phyloP scores from a whole-genome alignment of 2,797 vertebrate species.

The Helarctos malayanus region DNA sequence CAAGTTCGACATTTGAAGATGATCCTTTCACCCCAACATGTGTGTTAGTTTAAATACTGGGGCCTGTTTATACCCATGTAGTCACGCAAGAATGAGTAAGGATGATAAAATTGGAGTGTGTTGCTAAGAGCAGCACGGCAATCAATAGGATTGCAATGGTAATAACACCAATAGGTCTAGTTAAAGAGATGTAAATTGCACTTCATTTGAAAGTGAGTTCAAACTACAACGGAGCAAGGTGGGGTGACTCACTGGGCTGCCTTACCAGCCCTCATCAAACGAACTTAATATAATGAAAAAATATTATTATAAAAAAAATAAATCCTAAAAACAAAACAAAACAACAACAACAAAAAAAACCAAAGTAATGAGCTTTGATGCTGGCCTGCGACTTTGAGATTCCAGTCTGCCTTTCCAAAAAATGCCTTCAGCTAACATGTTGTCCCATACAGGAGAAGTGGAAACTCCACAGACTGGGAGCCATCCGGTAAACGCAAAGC shows the following conservation, averaged over 20 bases:
- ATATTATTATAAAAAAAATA: no score
- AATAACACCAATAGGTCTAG: slow-evolving; percentile 84
- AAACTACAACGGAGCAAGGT: slow-evolving; percentile 76
- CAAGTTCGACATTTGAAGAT: slow-evolving; percentile 82
- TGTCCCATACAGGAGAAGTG: neutral
- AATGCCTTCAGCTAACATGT: slow-evolving; percentile 58
- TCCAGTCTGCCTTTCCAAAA: slow-evolving; percentile 74
- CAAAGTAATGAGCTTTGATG: slow-evolving; percentile 44
- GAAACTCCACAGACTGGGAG: neutral
- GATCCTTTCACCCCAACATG: slow-evolving; percentile 82
- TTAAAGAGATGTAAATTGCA: slow-evolving; percentile 87
- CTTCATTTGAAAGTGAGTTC: slow-evolving; percentile 85
- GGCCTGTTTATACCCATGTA: slow-evolving; percentile 84
- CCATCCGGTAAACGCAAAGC: neutral
- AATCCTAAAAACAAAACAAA: no score
- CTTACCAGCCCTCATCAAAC: neutral
- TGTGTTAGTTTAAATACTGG: slow-evolving; percentile 86
- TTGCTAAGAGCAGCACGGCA: slow-evolving; percentile 86
- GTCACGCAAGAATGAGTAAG: slow-evolving; percentile 87
- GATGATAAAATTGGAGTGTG: slow-evolving; percentile 87
- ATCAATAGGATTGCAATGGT: slow-evolving; percentile 86
- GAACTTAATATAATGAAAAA: no score
- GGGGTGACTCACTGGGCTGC: slow-evolving; percentile 67
- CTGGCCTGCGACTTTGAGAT: slow-evolving; percentile 31
- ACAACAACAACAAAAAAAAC: no score